These are phyloP conservation scores for Myocastor coypus DNA, from an alignment of 2,113 vertebrate species.

Conservation along the genomic window DNA sequence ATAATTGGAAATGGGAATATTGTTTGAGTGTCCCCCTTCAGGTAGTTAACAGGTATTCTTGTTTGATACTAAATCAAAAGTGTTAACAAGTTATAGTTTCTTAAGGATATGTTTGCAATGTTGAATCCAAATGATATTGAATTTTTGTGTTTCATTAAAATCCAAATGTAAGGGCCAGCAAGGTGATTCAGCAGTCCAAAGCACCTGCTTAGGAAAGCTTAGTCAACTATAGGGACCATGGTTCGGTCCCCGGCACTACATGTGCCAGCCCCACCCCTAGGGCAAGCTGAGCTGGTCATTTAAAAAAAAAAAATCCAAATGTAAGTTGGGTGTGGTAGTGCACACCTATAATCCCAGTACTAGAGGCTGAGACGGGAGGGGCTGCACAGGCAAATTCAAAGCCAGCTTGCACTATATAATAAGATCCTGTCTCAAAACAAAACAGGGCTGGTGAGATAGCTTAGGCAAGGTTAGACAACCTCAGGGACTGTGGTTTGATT, in stretches of 20 bases:
- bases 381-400: background rate
- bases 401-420: background rate
- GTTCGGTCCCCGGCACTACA: too few species aligned
- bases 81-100: background rate
- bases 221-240: too few species aligned
- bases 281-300: too few species aligned
- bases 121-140: background rate
- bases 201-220: too few species aligned
- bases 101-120: background rate
- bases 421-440: background rate
- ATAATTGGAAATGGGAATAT: background rate
- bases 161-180: background rate
- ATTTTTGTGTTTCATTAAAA: slow-evolving; percentile 10
- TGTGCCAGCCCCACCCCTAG: too few species aligned
- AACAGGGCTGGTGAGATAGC: too few species aligned
- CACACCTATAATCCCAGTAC: background rate
- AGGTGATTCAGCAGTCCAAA: too few species aligned
- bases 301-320: slow-evolving; percentile 13
- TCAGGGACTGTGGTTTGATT: too few species aligned
- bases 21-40: background rate
- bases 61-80: background rate
- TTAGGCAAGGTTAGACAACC: too few species aligned
- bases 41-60: background rate
- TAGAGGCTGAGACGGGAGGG: background rate
- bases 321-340: background rate